A percentile compares a stretch with the other conserved stretches of the same genome.
These are phyloP conservation scores for Galeopsomyia nigrocyanea DNA, from an alignment of 2,888 invertebrate genomes.

Conservation along the genomic window DNA sequence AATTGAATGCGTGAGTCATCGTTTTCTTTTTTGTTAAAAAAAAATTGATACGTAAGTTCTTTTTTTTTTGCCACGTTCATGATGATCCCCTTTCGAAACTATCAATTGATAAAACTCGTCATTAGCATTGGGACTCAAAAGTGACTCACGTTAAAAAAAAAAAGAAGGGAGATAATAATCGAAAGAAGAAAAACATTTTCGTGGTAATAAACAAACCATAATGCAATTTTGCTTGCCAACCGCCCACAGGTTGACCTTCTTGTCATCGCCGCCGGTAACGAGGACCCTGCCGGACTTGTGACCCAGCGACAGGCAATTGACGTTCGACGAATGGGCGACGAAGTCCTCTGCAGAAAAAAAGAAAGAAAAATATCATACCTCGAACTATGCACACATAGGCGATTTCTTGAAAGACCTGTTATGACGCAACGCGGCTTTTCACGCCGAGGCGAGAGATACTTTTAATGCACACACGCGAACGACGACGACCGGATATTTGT, in stretches of 20 bases:
- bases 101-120: too few species aligned
- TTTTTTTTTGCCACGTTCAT: too few species aligned
- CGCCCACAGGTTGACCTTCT: conserved; percentile 97
- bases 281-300: conserved; percentile 92
- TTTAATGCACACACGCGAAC: too few species aligned
- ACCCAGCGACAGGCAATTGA: conserved; percentile 90
- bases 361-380: conserved; percentile 20
- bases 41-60: too few species aligned
- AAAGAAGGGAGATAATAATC: too few species aligned
- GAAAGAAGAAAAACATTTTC: background rate
- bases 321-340: conserved; percentile 87
- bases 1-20: too few species aligned
- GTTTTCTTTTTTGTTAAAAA: too few species aligned
- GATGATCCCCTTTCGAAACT: too few species aligned
- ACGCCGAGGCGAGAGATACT: background rate
- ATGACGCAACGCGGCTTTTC: conserved; percentile 33
- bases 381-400: conserved; percentile 21
- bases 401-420: conserved; percentile 45
- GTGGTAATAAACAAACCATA: conserved; percentile 86
- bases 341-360: conserved; percentile 80
- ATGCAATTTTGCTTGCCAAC: conserved; percentile 95
- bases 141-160: too few species aligned
- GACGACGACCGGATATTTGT: too few species aligned
- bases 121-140: too few species aligned
- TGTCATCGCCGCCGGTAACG: conserved; percentile 96